These are phyloP conservation scores for Spizella passerina DNA, from an alignment of 2,797 vertebrate species.

Conservation along the genomic window DNA sequence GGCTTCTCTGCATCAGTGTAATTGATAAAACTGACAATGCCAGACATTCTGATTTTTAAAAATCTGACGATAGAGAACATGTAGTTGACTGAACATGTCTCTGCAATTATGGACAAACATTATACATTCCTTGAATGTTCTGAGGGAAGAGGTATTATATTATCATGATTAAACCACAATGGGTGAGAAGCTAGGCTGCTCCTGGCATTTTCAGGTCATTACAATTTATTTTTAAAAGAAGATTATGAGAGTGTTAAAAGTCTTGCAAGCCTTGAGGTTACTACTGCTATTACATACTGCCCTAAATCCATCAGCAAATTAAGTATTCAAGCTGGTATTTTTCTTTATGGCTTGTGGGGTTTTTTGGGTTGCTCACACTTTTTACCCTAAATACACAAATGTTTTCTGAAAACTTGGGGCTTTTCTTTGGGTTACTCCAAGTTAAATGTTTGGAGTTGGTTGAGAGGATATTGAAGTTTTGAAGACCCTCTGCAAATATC, in stretches of 20 bases:
- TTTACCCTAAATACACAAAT: neutral
- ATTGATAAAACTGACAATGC: constrained; percentile 33
- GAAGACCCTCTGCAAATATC: neutral
- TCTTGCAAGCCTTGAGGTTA: neutral
- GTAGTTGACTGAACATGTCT: constrained; percentile 33
- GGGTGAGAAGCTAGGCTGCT: constrained; percentile 38
- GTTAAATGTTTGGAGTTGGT: neutral
- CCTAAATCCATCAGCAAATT: neutral
- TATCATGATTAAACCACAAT: constrained; percentile 57
- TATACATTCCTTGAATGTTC: neutral
- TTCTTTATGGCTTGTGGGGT: neutral
- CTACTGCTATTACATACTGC: neutral
- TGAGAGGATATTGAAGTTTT: neutral
- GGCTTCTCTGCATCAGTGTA: constrained; percentile 6
- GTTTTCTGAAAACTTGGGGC: neutral
- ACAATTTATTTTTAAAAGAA: constrained; percentile 14
- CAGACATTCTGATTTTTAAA: neutral
- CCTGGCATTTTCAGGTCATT: constrained; percentile 69
- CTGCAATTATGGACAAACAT: constrained; percentile 6
- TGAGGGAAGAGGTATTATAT: constrained; percentile 30
- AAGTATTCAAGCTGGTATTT: neutral
- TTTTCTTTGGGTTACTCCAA: neutral
- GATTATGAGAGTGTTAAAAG: neutral
- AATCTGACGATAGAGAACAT: constrained; percentile 3
- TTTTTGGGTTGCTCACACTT: neutral